Base-by-base conservation (phyloP, 2,113 vertebrate species). In the Peucedramus taeniatus region DNA sequence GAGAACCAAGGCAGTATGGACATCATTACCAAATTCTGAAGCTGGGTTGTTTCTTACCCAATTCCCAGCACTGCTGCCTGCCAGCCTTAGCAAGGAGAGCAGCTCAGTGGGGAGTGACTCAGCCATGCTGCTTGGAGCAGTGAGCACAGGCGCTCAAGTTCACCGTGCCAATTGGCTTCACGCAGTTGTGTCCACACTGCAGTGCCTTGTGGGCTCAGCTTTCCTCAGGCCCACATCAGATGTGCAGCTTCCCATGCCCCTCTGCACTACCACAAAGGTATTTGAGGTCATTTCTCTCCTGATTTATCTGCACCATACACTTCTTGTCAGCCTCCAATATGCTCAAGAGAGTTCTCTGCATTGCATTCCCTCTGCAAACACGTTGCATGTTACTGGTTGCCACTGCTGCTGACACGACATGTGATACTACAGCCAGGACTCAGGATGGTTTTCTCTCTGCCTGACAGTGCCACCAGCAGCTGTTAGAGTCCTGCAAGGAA, bases 321-420 rank as follows among this genome's bases (percentile, higher is more conserved):
- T 31, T 65, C 72, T 53, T 20, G 8, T 40, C 77, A 81, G 64
- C 31, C 30, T 70, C 45, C 50, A 54, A 5, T 9, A 51, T 0
- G 1, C 44, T 57, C 72, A 53, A 17, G 45, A 7, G 40, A 63
- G 40, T 69, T 59, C 37, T 69, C 14, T 1, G 1, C 18, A 3
- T 24, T 70, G 64, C 26, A 39, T 77, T 59, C 23, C 8, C 28
- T 8, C 42, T 40, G 37, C 37, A 63, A 87, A 57, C n/a, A n/a
- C 0, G 0, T 47, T 66, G 37, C 23, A 5, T 7, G 57, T 50
- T 35, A 22, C n/a, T 24, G 47, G 33, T 74, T 90, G 56, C 28
- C 23, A 10, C 54, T 65, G 22, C 26, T 82, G 70, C 39, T 90
- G 93, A 56, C 26, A 21, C 1, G n/a, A 40, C 31, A 40, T 49